Percentiles rank a stretch among this genome's conserved stretches.
phyloP scores from a whole-genome alignment of 2,113 vertebrate species.

The Struthidea cinerea region DNA sequence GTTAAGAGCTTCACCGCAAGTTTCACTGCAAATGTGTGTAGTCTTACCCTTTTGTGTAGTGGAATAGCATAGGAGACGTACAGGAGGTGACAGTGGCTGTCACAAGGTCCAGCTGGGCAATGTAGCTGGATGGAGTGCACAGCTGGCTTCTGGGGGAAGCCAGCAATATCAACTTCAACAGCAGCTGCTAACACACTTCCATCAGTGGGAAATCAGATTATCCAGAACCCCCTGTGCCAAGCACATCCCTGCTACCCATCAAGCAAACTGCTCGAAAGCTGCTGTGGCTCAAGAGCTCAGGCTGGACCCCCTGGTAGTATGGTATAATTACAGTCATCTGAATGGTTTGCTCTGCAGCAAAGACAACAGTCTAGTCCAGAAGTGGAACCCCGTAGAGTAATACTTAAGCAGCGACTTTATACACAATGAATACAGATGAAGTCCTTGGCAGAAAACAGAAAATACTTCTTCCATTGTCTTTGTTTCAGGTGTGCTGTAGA shows the following conservation, averaged over 20 bases:
- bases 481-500: conserved; percentile 14
- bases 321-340: not conserved
- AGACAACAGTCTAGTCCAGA: conserved; percentile 10
- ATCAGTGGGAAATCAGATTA: conserved; percentile 26
- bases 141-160: not conserved
- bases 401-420: not conserved
- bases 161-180: not conserved
- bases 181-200: conserved; percentile 24
- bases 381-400: conserved; percentile 23
- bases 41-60: not conserved
- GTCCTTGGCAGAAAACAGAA: conserved; percentile 11
- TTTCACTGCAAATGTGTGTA: not conserved
- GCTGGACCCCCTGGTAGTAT: not conserved
- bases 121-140: not conserved
- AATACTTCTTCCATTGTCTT: not conserved
- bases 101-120: not conserved
- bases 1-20: not conserved
- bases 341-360: conserved; percentile 12
- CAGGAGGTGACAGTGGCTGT: not conserved
- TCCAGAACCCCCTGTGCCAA: not conserved
- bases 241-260: not conserved
- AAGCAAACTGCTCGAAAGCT: not conserved
- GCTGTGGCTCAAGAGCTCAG: conserved; percentile 22
- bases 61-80: not conserved
- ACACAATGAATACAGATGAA: conserved; percentile 40